Evolutionary conservation across 2,797 vertebrate genomes (phyloP).

Genomic region (Propithecus deckenii): DNA sequence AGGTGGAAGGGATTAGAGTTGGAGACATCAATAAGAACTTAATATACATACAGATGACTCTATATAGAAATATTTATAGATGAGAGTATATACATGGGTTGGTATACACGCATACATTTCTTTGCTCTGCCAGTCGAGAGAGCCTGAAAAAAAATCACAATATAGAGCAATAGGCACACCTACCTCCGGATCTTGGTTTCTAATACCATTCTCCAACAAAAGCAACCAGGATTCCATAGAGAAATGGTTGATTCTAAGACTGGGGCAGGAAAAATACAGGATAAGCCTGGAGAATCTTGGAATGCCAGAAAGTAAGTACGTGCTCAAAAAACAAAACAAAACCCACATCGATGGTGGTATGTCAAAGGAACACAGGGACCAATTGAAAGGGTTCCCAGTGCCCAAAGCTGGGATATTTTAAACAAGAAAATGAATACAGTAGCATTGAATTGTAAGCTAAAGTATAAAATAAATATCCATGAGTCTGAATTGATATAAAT

Average conservation of each 20-base stretch:
- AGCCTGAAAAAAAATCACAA: background rate
- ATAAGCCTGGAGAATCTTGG: background rate
- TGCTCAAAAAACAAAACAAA: background rate
- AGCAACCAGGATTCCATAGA: background rate
- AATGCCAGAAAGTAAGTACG: background rate
- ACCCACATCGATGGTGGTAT: background rate
- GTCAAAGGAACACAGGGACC: background rate
- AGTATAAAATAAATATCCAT: background rate
- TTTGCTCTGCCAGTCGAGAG: background rate
- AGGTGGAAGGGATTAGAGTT: background rate
- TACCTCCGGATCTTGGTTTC: background rate
- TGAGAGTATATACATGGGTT: background rate
- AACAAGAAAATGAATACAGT: background rate
- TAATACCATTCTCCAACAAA: background rate
- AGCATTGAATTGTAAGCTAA: background rate
- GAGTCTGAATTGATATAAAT: background rate
- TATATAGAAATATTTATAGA: background rate
- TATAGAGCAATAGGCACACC: background rate
- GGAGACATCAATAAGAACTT: background rate
- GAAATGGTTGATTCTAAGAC: background rate
- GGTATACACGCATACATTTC: background rate
- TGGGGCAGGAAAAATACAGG: background rate
- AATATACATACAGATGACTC: too few species aligned
- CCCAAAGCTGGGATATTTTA: background rate
- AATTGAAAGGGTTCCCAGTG: background rate